Evolutionary conservation across 1,140 invertebrate genomes (phyloP), one percentile per base, ranked within the genome.

Genomic region (Capitella teleta): DNA sequence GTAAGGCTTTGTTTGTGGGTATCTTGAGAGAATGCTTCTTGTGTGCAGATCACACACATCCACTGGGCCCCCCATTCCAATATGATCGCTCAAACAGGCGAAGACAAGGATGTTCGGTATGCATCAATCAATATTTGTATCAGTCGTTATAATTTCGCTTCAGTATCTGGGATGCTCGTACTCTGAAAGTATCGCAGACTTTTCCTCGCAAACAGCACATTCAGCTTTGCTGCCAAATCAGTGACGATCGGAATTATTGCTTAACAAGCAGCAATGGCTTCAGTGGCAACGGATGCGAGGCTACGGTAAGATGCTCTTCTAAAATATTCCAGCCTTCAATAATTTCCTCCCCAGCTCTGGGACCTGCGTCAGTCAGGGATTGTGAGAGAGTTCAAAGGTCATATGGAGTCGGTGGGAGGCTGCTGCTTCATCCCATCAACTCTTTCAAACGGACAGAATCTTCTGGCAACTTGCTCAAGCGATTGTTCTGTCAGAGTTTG

Each of bases 181-280:
- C 55, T 16, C 49, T 71, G 52, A 47, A 57, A 24, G 54, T 66
- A 1, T 47, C 57, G 5, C 60, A 62, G 38, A 63, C 41, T 10
- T 72, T 70, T 52, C 61, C 61, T 14, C 58, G 60, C 23, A 72
- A 72, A 49, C 66, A 68, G 50, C 67, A 72, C 37, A 70, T 72
- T 25, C 69, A 72, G 55, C 67, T 63, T 57, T 60, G 59, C 44
- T 68, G 66, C 58, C 65, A 70, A 50, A 55, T 72, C 5, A 61
- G 51, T 32, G 19, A 40, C 12, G 67, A 70, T 50, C 62, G 61
- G 8, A 36, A 54, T 12, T 65, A 60, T 53, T 59, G 60, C 47
- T 41, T 69, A 1, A 67, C 66, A 2, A 62, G 61, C 46, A 72
- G 69, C 53, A 72, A 70, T 54, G 69, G 69, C 1, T 70, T 72